These are phyloP conservation scores for Pagetopsis macropterus DNA, from an alignment of 2,797 vertebrate species.

Conservation along the genomic window DNA sequence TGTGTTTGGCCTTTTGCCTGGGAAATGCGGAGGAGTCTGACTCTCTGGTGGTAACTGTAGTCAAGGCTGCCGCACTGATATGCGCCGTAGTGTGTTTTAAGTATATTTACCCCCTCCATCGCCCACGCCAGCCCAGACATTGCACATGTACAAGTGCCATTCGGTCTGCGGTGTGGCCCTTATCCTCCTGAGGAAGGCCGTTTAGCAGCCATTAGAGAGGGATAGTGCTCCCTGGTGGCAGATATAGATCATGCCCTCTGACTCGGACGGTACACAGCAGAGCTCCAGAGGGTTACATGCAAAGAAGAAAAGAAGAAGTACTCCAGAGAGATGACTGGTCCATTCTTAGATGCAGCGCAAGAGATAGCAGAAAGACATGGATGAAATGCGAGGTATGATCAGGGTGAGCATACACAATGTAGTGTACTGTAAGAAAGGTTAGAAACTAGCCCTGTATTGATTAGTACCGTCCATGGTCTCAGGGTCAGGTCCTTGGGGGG, in stretches of 20 bases:
- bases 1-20: constrained; percentile 93
- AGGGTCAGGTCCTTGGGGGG: not conserved
- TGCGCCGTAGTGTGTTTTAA: constrained; percentile 65
- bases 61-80: constrained; percentile 78
- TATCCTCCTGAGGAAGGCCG: constrained; percentile 52
- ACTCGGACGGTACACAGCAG: constrained; percentile 40
- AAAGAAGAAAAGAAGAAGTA: constrained; percentile 8
- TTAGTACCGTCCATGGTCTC: not conserved
- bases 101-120: constrained; percentile 67
- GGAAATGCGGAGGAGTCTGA: constrained; percentile 79
- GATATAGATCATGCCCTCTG: constrained; percentile 71
- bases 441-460: not conserved
- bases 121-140: constrained; percentile 36
- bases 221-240: constrained; percentile 81
- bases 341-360: not conserved
- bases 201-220: constrained; percentile 75
- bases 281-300: constrained; percentile 20
- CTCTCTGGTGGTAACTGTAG: constrained; percentile 74
- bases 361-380: not conserved
- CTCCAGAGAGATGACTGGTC: constrained; percentile 10
- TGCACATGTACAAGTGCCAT: constrained; percentile 61
- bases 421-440: not conserved
- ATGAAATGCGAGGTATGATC: constrained; percentile 1
- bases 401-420: no score
- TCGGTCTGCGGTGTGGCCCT: constrained; percentile 67